These are phyloP conservation scores for Drosophila longiperda DNA, from an alignment of 2,888 invertebrate genomes.

Conservation along the genomic window DNA sequence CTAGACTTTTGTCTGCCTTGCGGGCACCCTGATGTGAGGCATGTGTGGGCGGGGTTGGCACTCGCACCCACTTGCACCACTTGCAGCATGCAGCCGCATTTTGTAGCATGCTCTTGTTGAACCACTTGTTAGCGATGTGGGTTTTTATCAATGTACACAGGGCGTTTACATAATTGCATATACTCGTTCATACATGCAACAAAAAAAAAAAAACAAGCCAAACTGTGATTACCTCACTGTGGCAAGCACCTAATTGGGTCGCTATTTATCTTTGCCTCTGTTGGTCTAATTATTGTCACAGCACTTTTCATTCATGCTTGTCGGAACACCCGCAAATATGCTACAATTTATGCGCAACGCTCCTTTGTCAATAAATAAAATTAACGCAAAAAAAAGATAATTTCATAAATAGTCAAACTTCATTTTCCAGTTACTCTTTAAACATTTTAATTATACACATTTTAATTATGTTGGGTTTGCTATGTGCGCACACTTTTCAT, in stretches of 20 bases:
- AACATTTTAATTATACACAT: neutral
- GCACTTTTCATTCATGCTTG: constrained; percentile 34
- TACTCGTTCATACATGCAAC: constrained; percentile 29
- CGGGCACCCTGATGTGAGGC: constrained; percentile 35
- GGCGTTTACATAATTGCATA: constrained; percentile 61
- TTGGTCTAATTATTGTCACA: constrained; percentile 14
- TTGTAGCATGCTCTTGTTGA: constrained; percentile 29
- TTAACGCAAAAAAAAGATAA: neutral
- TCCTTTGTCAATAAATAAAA: constrained; percentile 9
- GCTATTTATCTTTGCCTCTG: constrained; percentile 25
- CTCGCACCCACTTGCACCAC: constrained; percentile 25
- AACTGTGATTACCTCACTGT: constrained; percentile 59
- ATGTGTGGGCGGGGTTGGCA: constrained; percentile 47
- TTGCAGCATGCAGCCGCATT: constrained; percentile 27
- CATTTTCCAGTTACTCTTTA: neutral
- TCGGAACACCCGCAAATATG: constrained; percentile 50
- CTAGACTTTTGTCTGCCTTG: constrained; percentile 14
- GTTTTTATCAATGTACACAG: constrained; percentile 42
- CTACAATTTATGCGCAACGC: constrained; percentile 34
- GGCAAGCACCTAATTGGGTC: constrained; percentile 53
- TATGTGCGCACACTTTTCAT: constrained; percentile 30
- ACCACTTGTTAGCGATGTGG: constrained; percentile 71
- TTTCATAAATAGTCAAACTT: neutral
- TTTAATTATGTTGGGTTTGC: constrained; percentile 2
- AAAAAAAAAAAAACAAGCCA: constrained; percentile 8